Evolutionary conservation across 2,888 invertebrate genomes (phyloP).

Genomic region (Apamea monoglypha): DNA sequence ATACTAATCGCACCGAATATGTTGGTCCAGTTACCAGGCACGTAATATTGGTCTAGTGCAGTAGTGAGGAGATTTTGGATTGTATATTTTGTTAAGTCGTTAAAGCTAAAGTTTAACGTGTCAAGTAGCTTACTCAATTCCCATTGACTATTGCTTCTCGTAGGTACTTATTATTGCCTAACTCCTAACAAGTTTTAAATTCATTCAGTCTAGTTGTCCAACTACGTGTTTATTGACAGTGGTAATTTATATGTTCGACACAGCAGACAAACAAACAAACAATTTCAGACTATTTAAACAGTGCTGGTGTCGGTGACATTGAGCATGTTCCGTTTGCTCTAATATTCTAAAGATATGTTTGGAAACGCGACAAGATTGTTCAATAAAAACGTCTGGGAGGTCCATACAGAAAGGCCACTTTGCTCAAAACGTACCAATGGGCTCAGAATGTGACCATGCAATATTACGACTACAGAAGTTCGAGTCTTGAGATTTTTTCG

Average conservation of each 20-base stretch:
- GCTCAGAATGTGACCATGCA: neutral
- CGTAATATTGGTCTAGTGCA: constrained; percentile 10
- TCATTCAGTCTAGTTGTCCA: constrained; percentile 42
- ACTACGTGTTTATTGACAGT: constrained; percentile 36
- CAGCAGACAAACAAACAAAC: constrained; percentile 42
- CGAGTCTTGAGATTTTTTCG: neutral
- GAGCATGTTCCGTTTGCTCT: constrained; percentile 46
- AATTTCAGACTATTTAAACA: constrained; percentile 51
- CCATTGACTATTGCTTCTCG: constrained; percentile 29
- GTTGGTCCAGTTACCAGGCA: constrained; percentile 20
- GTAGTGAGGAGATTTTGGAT: constrained; percentile 10
- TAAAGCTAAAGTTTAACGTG: constrained; percentile 40
- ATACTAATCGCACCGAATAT: constrained; percentile 11
- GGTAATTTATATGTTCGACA: constrained; percentile 56
- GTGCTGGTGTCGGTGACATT: constrained; percentile 44
- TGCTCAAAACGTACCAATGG: constrained; percentile 5
- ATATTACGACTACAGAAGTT: neutral
- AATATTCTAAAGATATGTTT: constrained; percentile 56
- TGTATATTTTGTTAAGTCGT: constrained; percentile 34
- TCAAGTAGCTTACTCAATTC: constrained; percentile 39
- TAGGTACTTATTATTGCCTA: constrained; percentile 49
- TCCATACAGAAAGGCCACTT: constrained; percentile 22
- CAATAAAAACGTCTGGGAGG: constrained; percentile 2
- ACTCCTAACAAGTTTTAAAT: constrained; percentile 40
- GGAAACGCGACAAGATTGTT: constrained; percentile 37